Percentiles rank a stretch among this genome's conserved stretches.
Evolutionary conservation across 53 echinoderm and acorn worm species (phyloP).

Genomic region (Pentamera pediparva): DNA sequence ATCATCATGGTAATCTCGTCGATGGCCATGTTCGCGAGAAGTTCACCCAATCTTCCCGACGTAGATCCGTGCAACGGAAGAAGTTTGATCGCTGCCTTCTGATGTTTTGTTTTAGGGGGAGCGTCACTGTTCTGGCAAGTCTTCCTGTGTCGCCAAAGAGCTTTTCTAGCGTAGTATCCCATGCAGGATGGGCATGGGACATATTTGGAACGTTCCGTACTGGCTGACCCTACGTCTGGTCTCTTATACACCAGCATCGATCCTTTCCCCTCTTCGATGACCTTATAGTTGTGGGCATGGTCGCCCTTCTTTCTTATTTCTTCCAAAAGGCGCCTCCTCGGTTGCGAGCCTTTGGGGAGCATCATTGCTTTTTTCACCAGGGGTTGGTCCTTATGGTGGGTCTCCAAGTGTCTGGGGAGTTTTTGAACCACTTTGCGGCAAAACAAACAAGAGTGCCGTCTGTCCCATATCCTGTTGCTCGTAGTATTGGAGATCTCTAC

Average conservation of each 20-base stretch:
- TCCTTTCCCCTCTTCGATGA: background rate
- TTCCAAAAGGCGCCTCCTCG: background rate
- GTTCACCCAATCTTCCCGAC: background rate
- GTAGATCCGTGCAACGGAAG: background rate
- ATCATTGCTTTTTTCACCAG: slow-evolving; percentile 1
- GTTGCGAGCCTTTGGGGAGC: background rate
- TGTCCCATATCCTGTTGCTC: slow-evolving; percentile 9
- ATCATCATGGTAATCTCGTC: background rate
- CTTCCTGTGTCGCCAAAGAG: background rate
- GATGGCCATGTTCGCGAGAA: background rate
- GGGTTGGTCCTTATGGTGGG: background rate
- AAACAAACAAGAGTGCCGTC: slow-evolving; percentile 10
- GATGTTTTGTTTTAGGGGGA: background rate
- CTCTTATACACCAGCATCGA: background rate
- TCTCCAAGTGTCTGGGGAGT: background rate
- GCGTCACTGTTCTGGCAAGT: background rate
- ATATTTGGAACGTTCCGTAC: background rate
- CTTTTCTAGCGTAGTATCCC: background rate
- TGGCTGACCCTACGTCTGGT: background rate
- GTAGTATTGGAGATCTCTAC: no score
- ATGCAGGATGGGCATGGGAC: background rate
- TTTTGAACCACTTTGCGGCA: background rate
- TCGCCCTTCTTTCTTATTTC: slow-evolving; percentile 18
- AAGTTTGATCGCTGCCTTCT: background rate
- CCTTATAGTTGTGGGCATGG: background rate